Percentiles rank a stretch among this genome's conserved stretches.
These are phyloP conservation scores for Oxyteleia sp. DNA, from an alignment of 2,888 invertebrate species.

Conservation along the genomic window DNA sequence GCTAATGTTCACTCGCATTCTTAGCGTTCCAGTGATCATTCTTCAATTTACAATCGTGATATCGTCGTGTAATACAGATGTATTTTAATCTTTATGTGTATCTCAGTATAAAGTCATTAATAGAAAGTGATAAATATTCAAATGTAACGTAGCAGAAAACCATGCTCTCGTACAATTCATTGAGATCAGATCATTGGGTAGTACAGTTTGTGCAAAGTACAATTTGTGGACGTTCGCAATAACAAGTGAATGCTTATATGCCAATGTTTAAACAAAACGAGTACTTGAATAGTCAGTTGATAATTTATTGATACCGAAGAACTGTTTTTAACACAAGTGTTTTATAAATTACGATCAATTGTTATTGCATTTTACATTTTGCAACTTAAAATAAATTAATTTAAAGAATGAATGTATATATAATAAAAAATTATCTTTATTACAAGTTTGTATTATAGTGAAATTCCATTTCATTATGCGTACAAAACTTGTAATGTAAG, in stretches of 20 bases:
- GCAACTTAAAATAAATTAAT: too few species aligned
- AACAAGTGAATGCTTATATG: neutral
- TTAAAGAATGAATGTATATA: too few species aligned
- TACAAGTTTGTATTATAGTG: too few species aligned
- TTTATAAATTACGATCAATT: too few species aligned
- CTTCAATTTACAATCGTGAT: neutral
- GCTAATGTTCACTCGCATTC: neutral
- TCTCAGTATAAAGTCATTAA: neutral
- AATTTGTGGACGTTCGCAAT: neutral
- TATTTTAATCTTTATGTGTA: neutral
- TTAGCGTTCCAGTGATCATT: neutral
- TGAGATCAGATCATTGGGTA: neutral
- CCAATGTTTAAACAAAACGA: neutral
- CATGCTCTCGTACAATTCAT: neutral
- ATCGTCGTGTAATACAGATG: neutral
- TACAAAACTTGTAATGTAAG: too few species aligned
- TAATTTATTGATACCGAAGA: neutral
- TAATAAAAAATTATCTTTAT: too few species aligned
- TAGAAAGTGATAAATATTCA: conserved; percentile 1
- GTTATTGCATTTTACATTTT: too few species aligned
- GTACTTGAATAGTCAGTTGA: neutral
- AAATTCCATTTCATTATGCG: too few species aligned
- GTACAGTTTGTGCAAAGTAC: neutral
- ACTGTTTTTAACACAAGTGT: neutral
- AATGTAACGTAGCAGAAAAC: neutral